A percentile compares a stretch with the other conserved stretches of the same genome.
phyloP scores from a whole-genome alignment of 2,888 invertebrate genomes.

The Boloria euphrosyne region DNA sequence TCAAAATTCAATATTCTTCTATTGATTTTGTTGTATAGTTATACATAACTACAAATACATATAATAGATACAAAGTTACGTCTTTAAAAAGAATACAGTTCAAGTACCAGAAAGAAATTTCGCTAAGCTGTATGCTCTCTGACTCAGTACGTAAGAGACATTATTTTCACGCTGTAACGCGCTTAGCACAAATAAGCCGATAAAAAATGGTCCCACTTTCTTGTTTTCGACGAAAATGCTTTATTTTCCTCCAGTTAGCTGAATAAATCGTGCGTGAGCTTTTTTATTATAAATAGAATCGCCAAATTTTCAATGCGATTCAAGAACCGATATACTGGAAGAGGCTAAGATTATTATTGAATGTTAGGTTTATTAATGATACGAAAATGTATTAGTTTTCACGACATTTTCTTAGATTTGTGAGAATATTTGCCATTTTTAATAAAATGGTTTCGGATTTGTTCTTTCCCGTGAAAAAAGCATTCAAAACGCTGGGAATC shows the following conservation, averaged over 20 bases:
- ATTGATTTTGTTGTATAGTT: no score
- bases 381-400: no score
- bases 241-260: constrained; percentile 54
- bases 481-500: no score
- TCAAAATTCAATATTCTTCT: no score
- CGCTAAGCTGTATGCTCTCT: constrained; percentile 21
- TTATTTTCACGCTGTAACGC: constrained; percentile 55
- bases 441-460: no score
- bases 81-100: constrained; percentile 4
- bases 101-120: constrained; percentile 18
- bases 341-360: constrained; percentile 1
- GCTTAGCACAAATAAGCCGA: constrained; percentile 61
- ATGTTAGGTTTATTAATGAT: background rate
- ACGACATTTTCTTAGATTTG: no score
- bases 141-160: constrained; percentile 39
- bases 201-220: constrained; percentile 58
- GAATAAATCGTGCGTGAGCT: constrained; percentile 53
- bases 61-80: no score
- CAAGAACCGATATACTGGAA: constrained; percentile 31
- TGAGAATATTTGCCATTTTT: no score
- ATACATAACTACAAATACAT: no score
- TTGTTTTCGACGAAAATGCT: constrained; percentile 54
- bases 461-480: no score
- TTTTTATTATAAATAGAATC: constrained; percentile 57
- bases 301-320: constrained; percentile 38